Evolutionary conservation across 2,113 vertebrate genomes (phyloP).

Genomic region (Phrynosoma blainvillii): DNA sequence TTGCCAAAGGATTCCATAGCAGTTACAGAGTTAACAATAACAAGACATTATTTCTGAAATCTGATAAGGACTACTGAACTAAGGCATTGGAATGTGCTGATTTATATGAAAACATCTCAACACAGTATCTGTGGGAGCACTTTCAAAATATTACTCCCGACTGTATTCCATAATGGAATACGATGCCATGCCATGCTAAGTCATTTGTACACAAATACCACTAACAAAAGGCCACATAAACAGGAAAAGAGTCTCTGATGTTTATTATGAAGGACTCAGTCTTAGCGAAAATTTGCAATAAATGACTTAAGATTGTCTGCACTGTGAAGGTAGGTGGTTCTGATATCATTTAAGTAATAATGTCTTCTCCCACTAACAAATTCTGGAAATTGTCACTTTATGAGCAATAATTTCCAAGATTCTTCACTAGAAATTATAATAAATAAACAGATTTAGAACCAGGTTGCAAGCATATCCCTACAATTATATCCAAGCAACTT

Average conservation of each 20-base stretch:
- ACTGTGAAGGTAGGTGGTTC: neutral
- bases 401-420: neutral
- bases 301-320: neutral
- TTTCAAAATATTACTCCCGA: neutral
- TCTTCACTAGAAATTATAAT: neutral
- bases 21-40: constrained; percentile 43
- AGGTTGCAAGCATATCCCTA: neutral
- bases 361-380: neutral
- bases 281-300: neutral
- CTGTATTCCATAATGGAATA: neutral
- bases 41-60: constrained; percentile 31
- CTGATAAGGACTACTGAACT: constrained; percentile 36
- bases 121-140: neutral
- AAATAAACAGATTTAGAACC: neutral
- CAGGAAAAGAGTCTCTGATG: neutral
- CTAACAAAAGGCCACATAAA: neutral
- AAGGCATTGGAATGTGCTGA: constrained; percentile 31
- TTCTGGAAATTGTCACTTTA: neutral
- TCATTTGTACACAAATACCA: neutral
- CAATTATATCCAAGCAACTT: neutral
- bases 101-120: constrained; percentile 26
- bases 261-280: neutral
- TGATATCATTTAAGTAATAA: neutral
- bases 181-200: neutral
- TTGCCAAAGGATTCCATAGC: constrained; percentile 41